A percentile compares a stretch with the other conserved stretches of the same genome.
Evolutionary conservation across 1,140 invertebrate species (phyloP).

Genomic region (Lasioglossum albipes): DNA sequence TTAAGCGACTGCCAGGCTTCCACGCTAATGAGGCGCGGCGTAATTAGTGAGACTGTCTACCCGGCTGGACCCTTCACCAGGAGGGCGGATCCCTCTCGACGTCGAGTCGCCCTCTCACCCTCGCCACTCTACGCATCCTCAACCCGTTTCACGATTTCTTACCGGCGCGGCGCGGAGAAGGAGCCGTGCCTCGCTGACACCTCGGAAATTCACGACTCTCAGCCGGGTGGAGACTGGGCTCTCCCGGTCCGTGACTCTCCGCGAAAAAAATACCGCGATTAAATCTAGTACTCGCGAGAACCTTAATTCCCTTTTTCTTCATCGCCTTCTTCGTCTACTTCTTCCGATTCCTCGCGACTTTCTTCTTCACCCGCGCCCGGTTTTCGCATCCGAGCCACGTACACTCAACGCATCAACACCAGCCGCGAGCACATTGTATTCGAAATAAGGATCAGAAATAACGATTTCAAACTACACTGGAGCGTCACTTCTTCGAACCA

Average conservation of each 20-base stretch:
- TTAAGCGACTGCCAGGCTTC: slow-evolving; percentile 64
- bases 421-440: not conserved
- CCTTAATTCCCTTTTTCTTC: slow-evolving; percentile 1
- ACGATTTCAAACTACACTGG: no score
- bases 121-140: slow-evolving; percentile 53
- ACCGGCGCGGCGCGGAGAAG: slow-evolving; percentile 29
- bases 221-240: not conserved
- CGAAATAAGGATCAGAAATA: not conserved
- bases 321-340: not conserved
- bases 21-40: slow-evolving; percentile 79
- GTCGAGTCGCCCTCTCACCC: slow-evolving; percentile 55
- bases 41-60: slow-evolving; percentile 80
- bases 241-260: slow-evolving; percentile 41
- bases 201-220: slow-evolving; percentile 46
- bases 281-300: slow-evolving; percentile 12
- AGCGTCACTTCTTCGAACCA: no score
- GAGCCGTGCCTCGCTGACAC: slow-evolving; percentile 40
- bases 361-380: not conserved
- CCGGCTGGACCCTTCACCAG: slow-evolving; percentile 54
- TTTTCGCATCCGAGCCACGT: no score
- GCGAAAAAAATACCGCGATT: slow-evolving; percentile 39
- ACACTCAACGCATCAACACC: no score
- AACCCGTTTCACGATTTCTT: slow-evolving; percentile 49
- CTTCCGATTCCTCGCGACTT: not conserved
- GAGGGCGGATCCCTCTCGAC: slow-evolving; percentile 62